Evolutionary conservation across 2,888 invertebrate genomes (phyloP).

Genomic region (Drosophila setosimentum): DNA sequence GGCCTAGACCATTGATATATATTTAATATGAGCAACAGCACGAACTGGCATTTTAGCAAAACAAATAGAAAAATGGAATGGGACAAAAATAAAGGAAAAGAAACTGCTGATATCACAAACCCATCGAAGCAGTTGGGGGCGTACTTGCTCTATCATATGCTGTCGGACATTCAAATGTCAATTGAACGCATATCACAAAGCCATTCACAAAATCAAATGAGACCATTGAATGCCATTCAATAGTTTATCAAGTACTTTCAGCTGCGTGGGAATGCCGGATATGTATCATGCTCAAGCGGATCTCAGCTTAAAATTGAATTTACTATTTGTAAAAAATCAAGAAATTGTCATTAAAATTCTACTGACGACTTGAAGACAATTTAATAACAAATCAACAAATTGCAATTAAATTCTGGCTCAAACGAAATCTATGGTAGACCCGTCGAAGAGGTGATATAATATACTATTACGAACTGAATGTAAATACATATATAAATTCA

Average conservation of each 20-base stretch:
- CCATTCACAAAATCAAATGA: slow-evolving; percentile 5
- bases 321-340: background rate
- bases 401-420: too few species aligned
- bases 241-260: slow-evolving; percentile 3
- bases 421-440: too few species aligned
- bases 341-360: background rate
- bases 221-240: slow-evolving; percentile 7
- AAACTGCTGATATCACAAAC: slow-evolving; percentile 4
- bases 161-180: slow-evolving; percentile 38
- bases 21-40: slow-evolving; percentile 37
- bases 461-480: background rate
- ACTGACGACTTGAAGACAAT: background rate
- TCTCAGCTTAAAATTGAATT: background rate
- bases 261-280: background rate
- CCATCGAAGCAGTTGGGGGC: slow-evolving; percentile 18
- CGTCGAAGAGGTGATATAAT: background rate
- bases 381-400: background rate
- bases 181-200: slow-evolving; percentile 15
- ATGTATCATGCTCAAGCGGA: background rate
- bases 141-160: slow-evolving; percentile 19
- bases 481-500: background rate
- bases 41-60: slow-evolving; percentile 42
- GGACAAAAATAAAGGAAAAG: background rate
- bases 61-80: background rate
- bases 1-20: slow-evolving; percentile 36